phyloP scores from a whole-genome alignment of 2,113 vertebrate species.

The Pluvialis apricaria region DNA sequence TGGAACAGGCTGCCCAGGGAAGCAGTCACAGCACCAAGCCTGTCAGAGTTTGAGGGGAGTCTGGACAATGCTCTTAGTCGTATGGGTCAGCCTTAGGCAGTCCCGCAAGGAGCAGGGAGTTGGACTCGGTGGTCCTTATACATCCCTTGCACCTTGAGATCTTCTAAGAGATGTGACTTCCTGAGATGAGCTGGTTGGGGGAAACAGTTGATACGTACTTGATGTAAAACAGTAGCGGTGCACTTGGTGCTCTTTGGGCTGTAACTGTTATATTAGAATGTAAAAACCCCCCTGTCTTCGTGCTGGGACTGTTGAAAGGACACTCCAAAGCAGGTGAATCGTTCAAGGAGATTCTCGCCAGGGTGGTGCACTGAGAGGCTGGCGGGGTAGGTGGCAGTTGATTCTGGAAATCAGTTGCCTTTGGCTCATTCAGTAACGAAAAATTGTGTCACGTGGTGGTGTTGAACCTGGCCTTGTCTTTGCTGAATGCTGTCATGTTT shows the following conservation, averaged over 20 bases:
- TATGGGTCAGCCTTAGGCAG: neutral
- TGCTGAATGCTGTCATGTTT: neutral
- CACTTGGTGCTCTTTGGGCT: neutral
- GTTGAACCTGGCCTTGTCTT: neutral
- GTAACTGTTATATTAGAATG: neutral
- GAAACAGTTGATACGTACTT: neutral
- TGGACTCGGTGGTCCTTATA: neutral
- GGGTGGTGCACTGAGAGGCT: neutral
- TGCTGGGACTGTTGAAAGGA: neutral
- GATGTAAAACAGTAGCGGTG: neutral
- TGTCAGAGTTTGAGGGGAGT: neutral
- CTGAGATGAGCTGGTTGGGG: neutral
- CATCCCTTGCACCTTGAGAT: neutral
- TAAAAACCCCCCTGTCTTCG: neutral
- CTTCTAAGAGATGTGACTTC: neutral
- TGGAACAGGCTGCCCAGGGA: neutral
- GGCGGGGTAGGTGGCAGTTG: neutral
- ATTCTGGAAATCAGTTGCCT: neutral
- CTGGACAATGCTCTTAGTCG: rapidly evolving
- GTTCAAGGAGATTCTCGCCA: neutral
- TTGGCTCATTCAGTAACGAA: neutral
- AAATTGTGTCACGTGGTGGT: neutral
- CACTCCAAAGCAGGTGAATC: neutral
- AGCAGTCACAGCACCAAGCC: neutral
- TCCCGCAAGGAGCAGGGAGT: neutral